Conservation (phyloP, 2,797 vertebrate species). For the Cuniculus paca region DNA sequence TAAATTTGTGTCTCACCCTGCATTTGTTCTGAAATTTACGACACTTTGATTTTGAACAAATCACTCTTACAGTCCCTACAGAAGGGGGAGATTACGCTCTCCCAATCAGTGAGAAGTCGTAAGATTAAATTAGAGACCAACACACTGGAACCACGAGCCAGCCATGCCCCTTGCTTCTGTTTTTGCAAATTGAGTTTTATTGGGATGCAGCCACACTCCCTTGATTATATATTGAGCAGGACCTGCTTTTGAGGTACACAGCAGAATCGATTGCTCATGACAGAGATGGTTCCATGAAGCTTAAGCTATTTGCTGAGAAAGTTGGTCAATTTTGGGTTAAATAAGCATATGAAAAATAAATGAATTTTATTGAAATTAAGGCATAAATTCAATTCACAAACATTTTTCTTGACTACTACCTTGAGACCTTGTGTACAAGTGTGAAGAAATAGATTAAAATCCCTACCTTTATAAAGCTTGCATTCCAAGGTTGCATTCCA, state of each 20-base stretch:
- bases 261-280: neutral
- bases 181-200: neutral
- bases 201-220: too few relatives aligned
- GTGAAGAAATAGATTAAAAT: neutral
- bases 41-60: neutral
- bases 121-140: neutral
- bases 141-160: neutral
- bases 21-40: neutral
- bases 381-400: neutral
- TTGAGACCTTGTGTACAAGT: neutral
- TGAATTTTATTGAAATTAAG: neutral
- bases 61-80: neutral
- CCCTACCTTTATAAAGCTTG: neutral
- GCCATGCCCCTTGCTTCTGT: too few relatives aligned
- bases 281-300: neutral
- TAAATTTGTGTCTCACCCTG: neutral
- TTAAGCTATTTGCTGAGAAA: neutral
- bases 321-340: neutral
- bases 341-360: neutral
- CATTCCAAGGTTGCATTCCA: neutral
- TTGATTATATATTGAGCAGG: neutral
- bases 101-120: neutral
- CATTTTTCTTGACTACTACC: neutral
- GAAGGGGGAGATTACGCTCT: neutral
- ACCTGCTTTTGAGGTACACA: neutral